phyloP scores from a whole-genome alignment of 2,797 vertebrate genomes.

The Hapalemur alaotrensis region DNA sequence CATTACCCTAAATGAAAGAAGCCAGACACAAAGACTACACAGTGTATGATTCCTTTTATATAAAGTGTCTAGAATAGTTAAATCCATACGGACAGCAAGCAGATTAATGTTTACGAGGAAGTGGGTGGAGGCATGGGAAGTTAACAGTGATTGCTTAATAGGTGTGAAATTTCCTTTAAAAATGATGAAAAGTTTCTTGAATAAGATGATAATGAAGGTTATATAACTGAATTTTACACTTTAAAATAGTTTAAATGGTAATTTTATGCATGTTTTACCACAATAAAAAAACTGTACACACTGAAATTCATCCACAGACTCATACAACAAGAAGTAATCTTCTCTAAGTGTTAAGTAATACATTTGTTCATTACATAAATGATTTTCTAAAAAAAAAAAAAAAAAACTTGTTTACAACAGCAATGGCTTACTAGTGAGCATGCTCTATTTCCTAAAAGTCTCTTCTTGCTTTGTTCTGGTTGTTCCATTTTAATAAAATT shows the following conservation, averaged over 20 bases:
- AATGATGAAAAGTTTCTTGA: neutral
- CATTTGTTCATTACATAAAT: neutral
- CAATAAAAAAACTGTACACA: neutral
- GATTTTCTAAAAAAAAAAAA: neutral
- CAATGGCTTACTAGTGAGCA: neutral
- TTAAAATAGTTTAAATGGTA: neutral
- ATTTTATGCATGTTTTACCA: neutral
- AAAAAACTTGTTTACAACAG: neutral
- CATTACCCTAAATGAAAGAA: neutral
- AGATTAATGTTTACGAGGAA: neutral
- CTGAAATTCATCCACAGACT: neutral
- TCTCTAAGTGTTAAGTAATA: neutral
- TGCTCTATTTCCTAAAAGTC: neutral
- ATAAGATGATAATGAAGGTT: neutral
- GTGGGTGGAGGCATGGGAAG: neutral
- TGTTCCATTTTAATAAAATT: constrained; percentile 6
- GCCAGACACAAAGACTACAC: neutral
- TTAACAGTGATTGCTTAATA: neutral
- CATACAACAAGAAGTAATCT: neutral
- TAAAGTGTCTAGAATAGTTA: neutral
- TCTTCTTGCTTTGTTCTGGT: neutral
- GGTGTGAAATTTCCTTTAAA: neutral
- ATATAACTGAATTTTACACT: neutral
- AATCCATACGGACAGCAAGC: neutral
- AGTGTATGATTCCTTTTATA: neutral